Base-by-base conservation (phyloP, 2,113 vertebrate species). In the Heliornis fulica region DNA sequence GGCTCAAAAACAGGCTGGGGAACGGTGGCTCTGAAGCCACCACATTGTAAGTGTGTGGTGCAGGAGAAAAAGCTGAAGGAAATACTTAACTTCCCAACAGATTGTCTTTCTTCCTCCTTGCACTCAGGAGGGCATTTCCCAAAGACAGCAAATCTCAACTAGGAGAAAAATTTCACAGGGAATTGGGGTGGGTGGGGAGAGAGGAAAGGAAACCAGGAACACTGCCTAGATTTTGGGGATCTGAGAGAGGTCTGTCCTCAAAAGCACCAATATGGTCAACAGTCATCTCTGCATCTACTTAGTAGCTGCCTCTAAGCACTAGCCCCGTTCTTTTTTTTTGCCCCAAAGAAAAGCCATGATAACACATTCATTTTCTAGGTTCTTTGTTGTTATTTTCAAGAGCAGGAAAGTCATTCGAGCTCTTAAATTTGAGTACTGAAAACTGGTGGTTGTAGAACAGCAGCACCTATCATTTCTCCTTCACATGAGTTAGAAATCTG, bases 401-500 rank as follows among this genome's bases (percentile, higher is more conserved):
- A 96, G 93, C 77, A 87, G 45, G 86, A 79, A 63, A 81, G 43
- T 92, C 83, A 79, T 91, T 87, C 2, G 1, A 93, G 76, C 83
- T 96, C 86, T 95, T 88, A 90, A 89, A 93, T 92, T 36, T 85
- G 38, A 95, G 81, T 85, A 91, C 61, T 77, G 81, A 96, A 93
- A 96, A 96, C 56, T 50, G 40, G 69, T 77, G 76, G 50, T 82
- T 65, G 31, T 96, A 93, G 87, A 95, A 97, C 57, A 92, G 89
- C 75, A 97, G 96, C 95, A 97, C 96, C 96, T 96, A 94, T 96
- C 95, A 87, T 86, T 87, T 95, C 59, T 96, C 94, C 87, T 93
- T 97, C 96, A 87, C 53, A 19, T 71, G 81, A 87, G 41, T 96
- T 96, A 96, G 76, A 97, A 97, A 96, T 63, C 88, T 87, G 88